Percentiles rank a stretch among this genome's conserved stretches.
Conservation (phyloP, 2,888 invertebrate species). For the Eupithecia inturbata region DNA sequence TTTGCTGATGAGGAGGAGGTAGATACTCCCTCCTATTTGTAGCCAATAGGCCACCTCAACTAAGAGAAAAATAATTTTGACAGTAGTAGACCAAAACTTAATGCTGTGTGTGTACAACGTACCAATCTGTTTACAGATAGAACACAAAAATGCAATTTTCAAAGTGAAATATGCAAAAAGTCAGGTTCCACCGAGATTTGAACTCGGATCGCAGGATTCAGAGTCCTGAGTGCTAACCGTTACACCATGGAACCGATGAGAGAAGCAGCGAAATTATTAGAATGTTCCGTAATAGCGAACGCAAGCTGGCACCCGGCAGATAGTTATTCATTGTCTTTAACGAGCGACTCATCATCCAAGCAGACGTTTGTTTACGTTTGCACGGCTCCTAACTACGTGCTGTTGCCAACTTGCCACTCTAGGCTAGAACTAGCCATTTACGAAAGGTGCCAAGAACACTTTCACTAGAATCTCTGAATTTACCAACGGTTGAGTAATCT, state of each 20-base stretch:
- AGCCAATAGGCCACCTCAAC: not conserved
- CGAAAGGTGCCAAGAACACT: slow-evolving; percentile 12
- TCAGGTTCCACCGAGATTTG: slow-evolving; percentile 90
- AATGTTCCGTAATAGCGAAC: slow-evolving; percentile 21
- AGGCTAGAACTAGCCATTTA: slow-evolving; percentile 20
- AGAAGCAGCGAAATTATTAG: slow-evolving; percentile 21
- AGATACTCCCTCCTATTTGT: too few relatives aligned
- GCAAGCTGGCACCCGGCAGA: slow-evolving; percentile 31
- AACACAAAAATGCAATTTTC: not conserved
- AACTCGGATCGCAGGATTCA: slow-evolving; percentile 93
- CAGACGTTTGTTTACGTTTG: slow-evolving; percentile 72
- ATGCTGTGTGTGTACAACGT: too few relatives aligned
- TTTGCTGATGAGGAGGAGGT: too few relatives aligned
- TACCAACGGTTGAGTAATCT: not conserved
- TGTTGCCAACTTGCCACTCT: slow-evolving; percentile 28
- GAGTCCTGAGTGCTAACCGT: slow-evolving; percentile 92
- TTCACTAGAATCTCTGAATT: slow-evolving; percentile 4
- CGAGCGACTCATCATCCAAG: slow-evolving; percentile 52
- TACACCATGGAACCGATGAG: slow-evolving; percentile 82
- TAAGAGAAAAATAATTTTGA: not conserved
- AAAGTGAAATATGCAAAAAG: slow-evolving; percentile 15
- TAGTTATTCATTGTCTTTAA: slow-evolving; percentile 51
- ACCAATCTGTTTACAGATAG: not conserved
- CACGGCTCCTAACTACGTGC: slow-evolving; percentile 52
- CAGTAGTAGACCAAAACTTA: not conserved